Base-by-base conservation (phyloP, 2,888 invertebrate genomes). In the Miltochrista miniata region DNA sequence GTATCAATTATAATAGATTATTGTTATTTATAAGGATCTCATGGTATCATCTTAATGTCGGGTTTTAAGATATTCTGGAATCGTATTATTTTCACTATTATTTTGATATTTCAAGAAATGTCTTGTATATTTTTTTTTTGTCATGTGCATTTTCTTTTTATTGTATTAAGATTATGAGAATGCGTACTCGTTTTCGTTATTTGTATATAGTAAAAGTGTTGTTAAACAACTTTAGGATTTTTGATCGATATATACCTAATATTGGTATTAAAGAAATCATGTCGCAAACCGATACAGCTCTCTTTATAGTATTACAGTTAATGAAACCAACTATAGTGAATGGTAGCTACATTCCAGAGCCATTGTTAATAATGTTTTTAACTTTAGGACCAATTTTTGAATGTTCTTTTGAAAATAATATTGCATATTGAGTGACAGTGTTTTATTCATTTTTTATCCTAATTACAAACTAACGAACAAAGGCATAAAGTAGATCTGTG, bases 331-430 rank as follows among this genome's bases (percentile, higher is more conserved):
- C 73, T 74, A 78, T 80, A 81, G 75, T 80, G 83, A 81, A 85
- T 84, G 82, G 83, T 81, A 82, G 79, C 75, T 73, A 91, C 91
- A 91, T 91, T 91, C 91, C 91, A 91, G 89, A 89, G 86, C 88
- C 87, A 90, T 90, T 91, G 91, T 91, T 90, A 90, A 89, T 84
- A 87, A 87, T 88, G 87, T 24, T 90, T 90, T 90, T 90, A 90
- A 88, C 76, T 86, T 90, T 90, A 90, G 90, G 90, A 90, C 90
- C 90, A 90, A 90, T 90, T 91, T 91, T 91, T 90, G 84, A 90
- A 89, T 81, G 87, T 90, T 90, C 89, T 90, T 90, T 90, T 88
- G 87, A 90, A 89, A 91, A 90, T 90, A 90, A 89, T 90, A 91
- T 90, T 90, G 84, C 88, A 89, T 90, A 90, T 90, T 90, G 84